Evolutionary conservation across 2,888 invertebrate genomes (phyloP).

Genomic region (Cephus pygmeus): DNA sequence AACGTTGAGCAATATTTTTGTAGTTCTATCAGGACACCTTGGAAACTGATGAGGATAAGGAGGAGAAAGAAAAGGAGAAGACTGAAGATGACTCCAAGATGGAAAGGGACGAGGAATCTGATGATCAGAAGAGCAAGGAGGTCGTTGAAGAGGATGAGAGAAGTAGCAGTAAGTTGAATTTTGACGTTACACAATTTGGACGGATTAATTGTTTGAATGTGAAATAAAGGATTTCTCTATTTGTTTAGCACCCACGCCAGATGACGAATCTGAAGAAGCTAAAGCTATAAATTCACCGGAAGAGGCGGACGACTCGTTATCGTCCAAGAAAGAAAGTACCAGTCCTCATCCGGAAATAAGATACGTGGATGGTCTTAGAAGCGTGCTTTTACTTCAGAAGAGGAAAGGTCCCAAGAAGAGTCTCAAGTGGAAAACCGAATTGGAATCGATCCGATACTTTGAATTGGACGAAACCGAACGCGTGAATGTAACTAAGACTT

Average conservation of each 20-base stretch:
- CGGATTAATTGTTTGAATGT: constrained; percentile 20
- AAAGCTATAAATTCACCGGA: constrained; percentile 52
- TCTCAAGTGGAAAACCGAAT: constrained; percentile 84
- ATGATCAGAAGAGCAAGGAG: constrained; percentile 54
- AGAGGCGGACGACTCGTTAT: constrained; percentile 36
- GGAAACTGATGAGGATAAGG: constrained; percentile 75
- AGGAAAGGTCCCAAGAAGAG: constrained; percentile 83
- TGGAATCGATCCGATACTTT: constrained; percentile 89
- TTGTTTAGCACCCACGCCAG: constrained; percentile 52
- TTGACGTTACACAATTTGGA: not conserved
- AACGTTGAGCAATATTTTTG: constrained; percentile 26
- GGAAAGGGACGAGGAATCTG: constrained; percentile 22
- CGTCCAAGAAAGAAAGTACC: constrained; percentile 35
- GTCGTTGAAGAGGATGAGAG: constrained; percentile 47
- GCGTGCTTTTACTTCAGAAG: constrained; percentile 80
- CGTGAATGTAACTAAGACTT: constrained; percentile 92
- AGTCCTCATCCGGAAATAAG: constrained; percentile 26
- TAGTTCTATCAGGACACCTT: constrained; percentile 93
- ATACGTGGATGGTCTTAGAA: constrained; percentile 74
- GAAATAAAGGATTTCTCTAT: not conserved
- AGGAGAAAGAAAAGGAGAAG: constrained; percentile 60
- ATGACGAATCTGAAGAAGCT: constrained; percentile 51
- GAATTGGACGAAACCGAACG: constrained; percentile 96
- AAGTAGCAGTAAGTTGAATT: constrained; percentile 45
- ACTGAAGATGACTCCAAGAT: constrained; percentile 30